A percentile compares a stretch with the other conserved stretches of the same genome.
Conservation (phyloP, 1,140 invertebrate species). For the Tetragnatha versicolor region DNA sequence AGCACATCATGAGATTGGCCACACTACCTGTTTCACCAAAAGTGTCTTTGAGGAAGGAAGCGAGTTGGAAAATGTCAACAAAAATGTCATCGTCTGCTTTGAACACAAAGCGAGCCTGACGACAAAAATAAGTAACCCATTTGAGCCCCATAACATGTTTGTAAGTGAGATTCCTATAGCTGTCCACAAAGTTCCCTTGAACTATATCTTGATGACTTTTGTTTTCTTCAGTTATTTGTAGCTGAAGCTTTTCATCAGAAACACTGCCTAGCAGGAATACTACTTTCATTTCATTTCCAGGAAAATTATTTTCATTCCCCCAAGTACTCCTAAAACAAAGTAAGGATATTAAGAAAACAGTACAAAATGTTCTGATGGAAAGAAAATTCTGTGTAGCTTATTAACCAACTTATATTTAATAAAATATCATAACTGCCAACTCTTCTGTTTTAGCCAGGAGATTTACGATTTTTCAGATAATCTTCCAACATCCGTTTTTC, state of each 20-base stretch:
- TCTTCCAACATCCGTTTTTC: too few species aligned
- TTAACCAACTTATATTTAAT: too few species aligned
- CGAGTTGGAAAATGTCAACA: constrained; percentile 73
- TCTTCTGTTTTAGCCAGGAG: too few species aligned
- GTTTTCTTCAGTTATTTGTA: constrained; percentile 58
- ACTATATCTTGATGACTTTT: constrained; percentile 61
- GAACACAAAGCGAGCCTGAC: constrained; percentile 73
- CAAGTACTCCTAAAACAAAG: constrained; percentile 70
- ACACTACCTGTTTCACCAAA: constrained; percentile 42
- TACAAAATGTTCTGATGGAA: too few species aligned
- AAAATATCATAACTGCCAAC: too few species aligned
- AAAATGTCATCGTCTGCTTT: constrained; percentile 85
- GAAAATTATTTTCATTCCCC: constrained; percentile 68
- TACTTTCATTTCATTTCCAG: constrained; percentile 27
- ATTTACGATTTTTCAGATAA: background rate
- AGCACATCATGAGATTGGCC: constrained; percentile 58
- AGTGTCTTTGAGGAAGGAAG: constrained; percentile 69
- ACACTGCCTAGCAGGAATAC: constrained; percentile 77
- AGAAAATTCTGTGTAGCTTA: too few species aligned
- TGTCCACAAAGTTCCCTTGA: constrained; percentile 75
- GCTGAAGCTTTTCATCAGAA: constrained; percentile 55
- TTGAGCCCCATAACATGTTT: constrained; percentile 87
- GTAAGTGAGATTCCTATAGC: constrained; percentile 82
- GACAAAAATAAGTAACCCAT: constrained; percentile 76
- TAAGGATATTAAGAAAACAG: background rate